Base-by-base conservation (phyloP, 2,797 vertebrate species). In the Xenopus petersii region DNA sequence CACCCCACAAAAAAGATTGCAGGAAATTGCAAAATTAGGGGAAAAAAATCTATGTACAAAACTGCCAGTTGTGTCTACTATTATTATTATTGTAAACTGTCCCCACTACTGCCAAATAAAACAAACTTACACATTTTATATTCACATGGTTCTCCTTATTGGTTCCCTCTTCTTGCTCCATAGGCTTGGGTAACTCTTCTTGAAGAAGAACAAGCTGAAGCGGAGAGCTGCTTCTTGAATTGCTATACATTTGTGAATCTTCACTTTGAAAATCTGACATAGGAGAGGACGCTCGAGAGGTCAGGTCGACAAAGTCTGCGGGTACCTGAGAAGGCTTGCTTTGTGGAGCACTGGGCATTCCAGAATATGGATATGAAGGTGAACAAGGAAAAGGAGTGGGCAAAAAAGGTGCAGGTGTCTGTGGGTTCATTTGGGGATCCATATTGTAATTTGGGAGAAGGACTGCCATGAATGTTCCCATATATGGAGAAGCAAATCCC, bases 201-300 rank as follows among this genome's bases (percentile, higher is more conserved):
- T 92, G 94, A 80, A 96, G 91, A 70, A 96, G 82, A 81, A 95
- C 91, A 58, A 97, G 87, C 85, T 96, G 95, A 24, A 96, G 86
- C 0, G 94, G 93, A 3, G 95, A 96, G 82, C 94, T 98, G 58
- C 90, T 94, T 74, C 91, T 85, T 0, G 95, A 96, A 82, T 91
- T 93, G 59, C 88, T 92, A 70, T 92, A 87, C 21, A 92, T 84
- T 0, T 82, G 86, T 0, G 83, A 87, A 58, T 71, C 80, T 8
- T 74, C 61, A 1, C 13, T 9, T 0, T 6, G 69, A 71, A 81
- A 85, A 72, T 79, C 75, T 11, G 59, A 76, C 64, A 74, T 2
- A 5, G 36, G 70, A 59, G n/a, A 62, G 24, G 70, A 60, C 46
- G 65, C 49, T 24, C 71, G 75, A 13, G 71, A 58, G 0, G 54